Conservation (phyloP, 2,797 vertebrate species). For the Halcyon smyrnensis region DNA sequence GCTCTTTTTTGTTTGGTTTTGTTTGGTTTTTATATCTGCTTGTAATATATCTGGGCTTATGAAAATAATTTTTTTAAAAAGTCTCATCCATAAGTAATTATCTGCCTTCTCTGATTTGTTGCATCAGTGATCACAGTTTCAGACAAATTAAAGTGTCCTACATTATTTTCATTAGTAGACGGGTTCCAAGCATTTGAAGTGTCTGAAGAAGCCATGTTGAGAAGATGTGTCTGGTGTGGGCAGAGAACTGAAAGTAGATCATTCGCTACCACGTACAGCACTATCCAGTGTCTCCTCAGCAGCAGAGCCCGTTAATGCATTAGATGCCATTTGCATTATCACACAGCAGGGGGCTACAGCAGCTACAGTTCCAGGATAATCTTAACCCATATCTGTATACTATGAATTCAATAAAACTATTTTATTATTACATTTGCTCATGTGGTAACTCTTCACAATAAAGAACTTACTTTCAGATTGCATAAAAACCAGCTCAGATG, state of each 20-base stretch:
- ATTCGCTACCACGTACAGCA: constrained; percentile 13
- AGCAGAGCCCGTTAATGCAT: constrained; percentile 61
- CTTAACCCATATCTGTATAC: constrained; percentile 44
- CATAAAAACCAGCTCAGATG: not conserved
- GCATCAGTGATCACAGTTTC: not conserved
- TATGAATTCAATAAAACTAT: constrained; percentile 49
- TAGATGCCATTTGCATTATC: constrained; percentile 81
- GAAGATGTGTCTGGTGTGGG: not conserved
- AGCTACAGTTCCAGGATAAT: constrained; percentile 71
- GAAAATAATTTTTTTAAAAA: not conserved
- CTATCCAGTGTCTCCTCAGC: not conserved
- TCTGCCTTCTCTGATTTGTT: constrained; percentile 7
- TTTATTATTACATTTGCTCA: constrained; percentile 53
- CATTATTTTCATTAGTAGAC: not conserved
- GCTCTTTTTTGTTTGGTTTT: not conserved
- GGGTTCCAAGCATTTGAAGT: constrained; percentile 3
- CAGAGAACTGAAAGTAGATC: not conserved
- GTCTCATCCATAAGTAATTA: not conserved
- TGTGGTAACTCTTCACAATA: not conserved
- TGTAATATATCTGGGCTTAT: not conserved
- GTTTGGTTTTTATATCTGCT: not conserved
- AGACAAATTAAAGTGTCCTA: not conserved
- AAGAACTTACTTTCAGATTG: not conserved
- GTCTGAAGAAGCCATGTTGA: not conserved
- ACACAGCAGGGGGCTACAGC: constrained; percentile 84